Percentiles rank a stretch among this genome's conserved stretches.
phyloP scores from a whole-genome alignment of 2,113 vertebrate species.

The Scomber colias region DNA sequence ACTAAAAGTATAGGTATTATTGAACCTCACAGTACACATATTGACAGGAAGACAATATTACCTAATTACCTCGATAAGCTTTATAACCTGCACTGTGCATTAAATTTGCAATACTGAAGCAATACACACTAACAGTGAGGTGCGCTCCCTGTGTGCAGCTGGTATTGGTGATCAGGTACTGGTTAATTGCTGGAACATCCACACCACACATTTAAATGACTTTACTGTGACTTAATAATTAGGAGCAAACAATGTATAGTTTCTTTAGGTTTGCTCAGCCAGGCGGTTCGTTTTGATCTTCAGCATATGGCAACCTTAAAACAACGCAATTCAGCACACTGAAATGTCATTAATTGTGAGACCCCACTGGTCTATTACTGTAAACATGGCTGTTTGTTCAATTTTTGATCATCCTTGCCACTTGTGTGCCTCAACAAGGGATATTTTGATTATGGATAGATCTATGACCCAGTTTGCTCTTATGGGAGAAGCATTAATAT shows the following conservation, averaged over 20 bases:
- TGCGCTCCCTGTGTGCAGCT: too few species aligned
- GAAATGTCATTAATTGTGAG: slow-evolving; percentile 33
- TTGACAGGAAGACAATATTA: slow-evolving; percentile 59
- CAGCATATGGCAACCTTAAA: slow-evolving; percentile 11
- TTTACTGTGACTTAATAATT: too few species aligned
- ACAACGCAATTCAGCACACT: slow-evolving; percentile 35
- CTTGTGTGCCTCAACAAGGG: slow-evolving; percentile 30
- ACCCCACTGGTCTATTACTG: slow-evolving; percentile 7
- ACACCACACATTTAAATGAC: too few species aligned
- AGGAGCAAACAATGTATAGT: too few species aligned
- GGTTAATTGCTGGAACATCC: too few species aligned
- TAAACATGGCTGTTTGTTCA: slow-evolving; percentile 18
- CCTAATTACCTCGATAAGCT: slow-evolving; percentile 44
- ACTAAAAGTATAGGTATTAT: slow-evolving; percentile 60
- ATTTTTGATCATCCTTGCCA: slow-evolving; percentile 22
- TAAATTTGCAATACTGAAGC: slow-evolving; percentile 22
- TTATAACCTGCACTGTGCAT: slow-evolving; percentile 24
- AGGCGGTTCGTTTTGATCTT: too few species aligned
- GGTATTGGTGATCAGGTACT: too few species aligned
- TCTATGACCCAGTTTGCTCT: slow-evolving; percentile 58
- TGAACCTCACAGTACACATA: slow-evolving; percentile 48
- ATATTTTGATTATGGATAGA: slow-evolving; percentile 64
- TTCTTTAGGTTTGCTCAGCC: too few species aligned
- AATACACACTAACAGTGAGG: not conserved
- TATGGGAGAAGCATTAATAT: slow-evolving; percentile 59